These are phyloP conservation scores for Campylorhamphus procurvoides DNA, from an alignment of 2,113 vertebrate species.

Conservation along the genomic window DNA sequence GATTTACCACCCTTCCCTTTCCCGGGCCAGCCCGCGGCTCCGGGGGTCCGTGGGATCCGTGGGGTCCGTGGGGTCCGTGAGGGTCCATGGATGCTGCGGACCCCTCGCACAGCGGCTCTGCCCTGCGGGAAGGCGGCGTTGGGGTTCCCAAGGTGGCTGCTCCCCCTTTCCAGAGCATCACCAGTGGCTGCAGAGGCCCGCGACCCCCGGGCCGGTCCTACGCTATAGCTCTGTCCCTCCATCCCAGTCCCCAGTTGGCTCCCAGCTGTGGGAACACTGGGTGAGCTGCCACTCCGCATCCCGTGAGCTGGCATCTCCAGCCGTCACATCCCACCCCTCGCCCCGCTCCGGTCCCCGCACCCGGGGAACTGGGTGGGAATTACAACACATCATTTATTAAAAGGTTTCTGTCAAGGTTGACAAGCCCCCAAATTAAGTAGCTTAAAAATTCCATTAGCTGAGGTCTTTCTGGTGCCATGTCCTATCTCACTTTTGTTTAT, in stretches of 20 bases:
- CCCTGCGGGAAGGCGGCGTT: not conserved
- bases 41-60: too few species aligned
- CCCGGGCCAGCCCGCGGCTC: not conserved
- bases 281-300: not conserved
- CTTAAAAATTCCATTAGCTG: slow-evolving; percentile 71
- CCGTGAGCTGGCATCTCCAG: accelerated
- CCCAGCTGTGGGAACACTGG: not conserved
- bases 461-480: slow-evolving; percentile 68
- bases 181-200: not conserved
- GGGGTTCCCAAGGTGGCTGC: not conserved
- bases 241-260: accelerated
- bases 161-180: accelerated
- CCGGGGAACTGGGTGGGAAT: not conserved
- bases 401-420: slow-evolving; percentile 44
- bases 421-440: slow-evolving; percentile 65
- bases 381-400: slow-evolving; percentile 56
- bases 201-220: accelerated
- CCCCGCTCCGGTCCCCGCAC: not conserved
- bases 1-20: not conserved
- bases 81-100: not conserved
- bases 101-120: not conserved
- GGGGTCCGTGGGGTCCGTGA: too few species aligned
- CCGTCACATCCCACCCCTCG: not conserved
- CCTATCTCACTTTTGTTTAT: slow-evolving; percentile 69
- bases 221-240: accelerated